Evolutionary conservation across 2,888 invertebrate genomes (phyloP).

Genomic region (Platycnemis pennipes): DNA sequence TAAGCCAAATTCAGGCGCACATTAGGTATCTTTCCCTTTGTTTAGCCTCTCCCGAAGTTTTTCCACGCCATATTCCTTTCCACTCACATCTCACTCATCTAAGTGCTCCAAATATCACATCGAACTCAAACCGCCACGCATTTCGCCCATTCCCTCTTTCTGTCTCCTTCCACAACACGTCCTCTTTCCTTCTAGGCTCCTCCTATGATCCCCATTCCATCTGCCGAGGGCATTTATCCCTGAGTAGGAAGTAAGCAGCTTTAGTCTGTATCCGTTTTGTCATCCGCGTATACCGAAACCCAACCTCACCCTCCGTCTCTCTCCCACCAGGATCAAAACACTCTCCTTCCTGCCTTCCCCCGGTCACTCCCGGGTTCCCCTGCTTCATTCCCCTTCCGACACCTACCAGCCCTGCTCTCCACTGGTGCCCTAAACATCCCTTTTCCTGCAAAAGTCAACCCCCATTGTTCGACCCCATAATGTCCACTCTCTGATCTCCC

Average conservation of each 20-base stretch:
- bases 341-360: neutral
- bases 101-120: too few species aligned
- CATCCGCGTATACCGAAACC: conserved; percentile 7
- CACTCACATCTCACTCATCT: too few species aligned
- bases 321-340: neutral
- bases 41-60: too few species aligned
- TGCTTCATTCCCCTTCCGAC: neutral
- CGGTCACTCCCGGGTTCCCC: neutral
- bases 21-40: too few species aligned
- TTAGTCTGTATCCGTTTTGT: conserved; percentile 30
- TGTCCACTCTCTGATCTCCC: neutral
- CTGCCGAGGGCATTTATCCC: neutral
- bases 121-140: neutral
- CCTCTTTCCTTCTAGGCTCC: neutral
- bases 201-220: neutral
- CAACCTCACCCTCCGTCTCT: neutral
- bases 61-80: too few species aligned
- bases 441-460: conserved; percentile 18
- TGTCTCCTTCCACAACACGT: neutral
- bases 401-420: neutral
- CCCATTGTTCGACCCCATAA: conserved; percentile 13
- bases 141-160: neutral
- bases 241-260: conserved; percentile 2
- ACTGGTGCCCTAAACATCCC: conserved; percentile 24
- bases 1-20: too few species aligned